Base-by-base conservation (phyloP, 2,113 vertebrate genomes). In the Vicugna pacos region DNA sequence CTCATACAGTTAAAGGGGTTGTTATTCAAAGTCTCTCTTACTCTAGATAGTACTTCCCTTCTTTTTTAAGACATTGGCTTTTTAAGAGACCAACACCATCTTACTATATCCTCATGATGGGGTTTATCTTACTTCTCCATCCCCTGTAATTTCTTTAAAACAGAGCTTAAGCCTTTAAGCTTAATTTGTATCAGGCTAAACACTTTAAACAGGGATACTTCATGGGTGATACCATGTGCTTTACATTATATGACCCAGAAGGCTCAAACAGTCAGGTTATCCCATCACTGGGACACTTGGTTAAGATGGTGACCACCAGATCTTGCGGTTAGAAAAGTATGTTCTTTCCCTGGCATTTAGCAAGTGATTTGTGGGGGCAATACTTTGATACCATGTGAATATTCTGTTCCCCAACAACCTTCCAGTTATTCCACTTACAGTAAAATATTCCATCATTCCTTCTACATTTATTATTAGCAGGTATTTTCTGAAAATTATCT, bases 391-490 rank as follows among this genome's bases (percentile, higher is more conserved):
- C 19, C 79, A 28, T 35, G 30, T 60, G 19, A 92, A 8, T 89
- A 67, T 38, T 20, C 56, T 85, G 35, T 84, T 75, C 11, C 30
- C 72, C 17, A 84, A 46, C 6, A 95, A 58, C 48, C 32, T 91
- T 82, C 56, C 69, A 83, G 77, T 42, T 83, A 83, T 58, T 88
- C 77, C 52, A 91, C 58, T 91, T 94, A 86, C 22, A 54, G 22
- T 64, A 91, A 80, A 73, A 73, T 64, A 88, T 35, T 82, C 69
- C 70, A 56, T 60, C 28, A 28, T 70, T 81, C 28, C 38, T 87
- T 93, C 42, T 24, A 38, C 9, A 50, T 35, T 84, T 65, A 73
- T 89, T 94, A 85, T 48, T 89, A 38, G 32, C 56, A 92, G 58
- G 10, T 72, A 52, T 92, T 84, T 88, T 94, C 69, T 75, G n/a